Percentiles rank a stretch among this genome's conserved stretches.
Evolutionary conservation across 2,888 invertebrate genomes (phyloP).

Genomic region (Cheilosia vulpina): DNA sequence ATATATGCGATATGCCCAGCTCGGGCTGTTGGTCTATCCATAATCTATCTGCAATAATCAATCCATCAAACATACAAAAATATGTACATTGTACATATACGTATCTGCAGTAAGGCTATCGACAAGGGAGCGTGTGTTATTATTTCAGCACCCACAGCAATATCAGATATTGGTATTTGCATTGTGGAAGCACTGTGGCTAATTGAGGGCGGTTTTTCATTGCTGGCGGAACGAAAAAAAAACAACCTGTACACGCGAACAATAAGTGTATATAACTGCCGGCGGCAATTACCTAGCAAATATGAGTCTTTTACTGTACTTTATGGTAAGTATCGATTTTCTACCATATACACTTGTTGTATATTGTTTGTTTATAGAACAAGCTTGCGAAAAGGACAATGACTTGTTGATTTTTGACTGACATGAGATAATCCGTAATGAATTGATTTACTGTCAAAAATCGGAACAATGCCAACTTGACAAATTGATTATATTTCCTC

Average conservation of each 20-base stretch:
- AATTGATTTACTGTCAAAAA: conserved; percentile 26
- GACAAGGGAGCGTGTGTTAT: conserved; percentile 7
- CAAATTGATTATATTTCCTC: conserved; percentile 10
- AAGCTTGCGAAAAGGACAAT: not conserved
- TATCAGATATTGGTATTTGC: conserved; percentile 46
- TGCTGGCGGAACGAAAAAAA: not conserved
- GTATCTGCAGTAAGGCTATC: not conserved
- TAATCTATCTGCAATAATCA: conserved; percentile 25
- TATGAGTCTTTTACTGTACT: not conserved
- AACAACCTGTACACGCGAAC: not conserved
- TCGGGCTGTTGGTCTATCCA: conserved; percentile 2
- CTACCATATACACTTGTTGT: too few relatives aligned
- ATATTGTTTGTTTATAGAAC: not conserved
- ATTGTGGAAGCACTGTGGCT: conserved; percentile 38
- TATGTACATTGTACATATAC: not conserved
- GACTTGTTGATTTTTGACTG: conserved; percentile 38
- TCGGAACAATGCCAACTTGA: conserved; percentile 1
- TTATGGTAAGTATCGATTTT: not conserved
- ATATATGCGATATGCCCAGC: not conserved
- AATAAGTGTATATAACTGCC: not conserved
- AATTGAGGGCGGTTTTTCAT: conserved; percentile 31
- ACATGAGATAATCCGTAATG: conserved; percentile 14
- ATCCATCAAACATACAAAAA: conserved; percentile 25
- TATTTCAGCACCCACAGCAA: conserved; percentile 25
- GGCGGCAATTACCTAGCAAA: not conserved